Percentiles rank a stretch among this genome's conserved stretches.
phyloP scores from a whole-genome alignment of 2,888 invertebrate genomes.

The Ormyrus thymus region DNA sequence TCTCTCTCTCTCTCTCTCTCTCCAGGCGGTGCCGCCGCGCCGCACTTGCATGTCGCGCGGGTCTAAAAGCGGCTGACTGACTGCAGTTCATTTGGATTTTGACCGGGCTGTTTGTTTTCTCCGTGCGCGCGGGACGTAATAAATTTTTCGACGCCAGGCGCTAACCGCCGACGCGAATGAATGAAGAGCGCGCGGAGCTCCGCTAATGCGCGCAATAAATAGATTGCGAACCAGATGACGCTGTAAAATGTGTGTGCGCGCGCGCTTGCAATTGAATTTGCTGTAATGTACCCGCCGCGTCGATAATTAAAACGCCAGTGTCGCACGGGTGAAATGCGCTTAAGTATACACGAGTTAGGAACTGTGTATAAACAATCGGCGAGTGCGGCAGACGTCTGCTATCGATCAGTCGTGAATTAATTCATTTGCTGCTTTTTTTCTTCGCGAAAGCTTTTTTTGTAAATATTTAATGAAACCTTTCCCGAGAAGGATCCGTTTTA shows the following conservation, averaged over 20 bases:
- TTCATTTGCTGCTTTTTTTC: too few species aligned
- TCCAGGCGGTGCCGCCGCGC: neutral
- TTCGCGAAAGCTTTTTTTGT: too few species aligned
- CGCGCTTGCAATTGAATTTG: neutral
- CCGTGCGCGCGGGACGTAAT: slow-evolving; percentile 6
- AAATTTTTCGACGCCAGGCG: slow-evolving; percentile 37
- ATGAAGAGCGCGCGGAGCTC: neutral
- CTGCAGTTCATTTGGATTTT: slow-evolving; percentile 33
- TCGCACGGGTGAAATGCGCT: too few species aligned
- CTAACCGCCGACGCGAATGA: neutral
- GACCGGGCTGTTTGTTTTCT: slow-evolving; percentile 27
- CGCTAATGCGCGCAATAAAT: neutral
- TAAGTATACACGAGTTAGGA: too few species aligned
- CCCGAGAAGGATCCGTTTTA: too few species aligned
- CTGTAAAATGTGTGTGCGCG: neutral
- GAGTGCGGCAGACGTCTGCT: too few species aligned
- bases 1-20: neutral
- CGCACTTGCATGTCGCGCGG: neutral
- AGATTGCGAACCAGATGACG: neutral
- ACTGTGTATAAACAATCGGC: too few species aligned
- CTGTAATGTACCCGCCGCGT: neutral
- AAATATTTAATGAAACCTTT: too few species aligned
- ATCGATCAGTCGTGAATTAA: too few species aligned
- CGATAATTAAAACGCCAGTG: slow-evolving; percentile 6
- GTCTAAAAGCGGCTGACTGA: slow-evolving; percentile 44